Base-by-base conservation (phyloP, 2,113 vertebrate genomes). In the Stomatorhinus ivindoensis region DNA sequence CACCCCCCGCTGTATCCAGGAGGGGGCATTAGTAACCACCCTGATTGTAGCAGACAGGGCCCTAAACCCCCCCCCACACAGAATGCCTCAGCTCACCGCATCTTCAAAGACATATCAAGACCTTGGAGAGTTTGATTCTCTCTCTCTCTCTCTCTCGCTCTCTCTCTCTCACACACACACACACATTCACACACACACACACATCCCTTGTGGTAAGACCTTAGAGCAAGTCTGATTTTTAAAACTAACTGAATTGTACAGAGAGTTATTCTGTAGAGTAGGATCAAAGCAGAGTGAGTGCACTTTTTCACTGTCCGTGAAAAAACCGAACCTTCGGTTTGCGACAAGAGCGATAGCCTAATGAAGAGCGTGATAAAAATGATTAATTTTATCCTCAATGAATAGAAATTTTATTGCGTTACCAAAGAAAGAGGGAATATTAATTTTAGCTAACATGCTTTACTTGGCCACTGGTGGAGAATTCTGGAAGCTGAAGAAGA, bases 51-150 rank as follows among this genome's bases (percentile, higher is more conserved):
- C 44, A 47, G 44, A 84, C 82, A n/a, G 42, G 21, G 7, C 17
- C 35, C 80, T 10, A 46, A 83, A 46, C 1, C 51, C 51, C 51
- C 51, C 51, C 51, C 19, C 48, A 13, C 35, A 83, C 76, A 42
- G 15, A 83, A 83, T 35, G 35, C 3, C 65, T 47, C 61, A 15
- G 88, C 87, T 90, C 50, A 39, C 86, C 91, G 90, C 90, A 89
- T 93, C 84, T 11, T 86, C 84, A 86, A 51, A 51, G 42, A 48
- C 84, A 27, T 11, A 51, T 31, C 4, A 86, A 86, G 47, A 86
- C 47, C 84, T 86, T 51, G 47, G 21, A 15, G 90, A 27, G 90
- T 91, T 69, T 80, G 90, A 53, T 86, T 76, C 2, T 6, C 35
- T 90, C 76, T 11, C 47, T 17, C 47, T 51, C 10, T 31, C 84